Base-by-base conservation (phyloP, 2,113 vertebrate species). In the Heterocephalus glaber region DNA sequence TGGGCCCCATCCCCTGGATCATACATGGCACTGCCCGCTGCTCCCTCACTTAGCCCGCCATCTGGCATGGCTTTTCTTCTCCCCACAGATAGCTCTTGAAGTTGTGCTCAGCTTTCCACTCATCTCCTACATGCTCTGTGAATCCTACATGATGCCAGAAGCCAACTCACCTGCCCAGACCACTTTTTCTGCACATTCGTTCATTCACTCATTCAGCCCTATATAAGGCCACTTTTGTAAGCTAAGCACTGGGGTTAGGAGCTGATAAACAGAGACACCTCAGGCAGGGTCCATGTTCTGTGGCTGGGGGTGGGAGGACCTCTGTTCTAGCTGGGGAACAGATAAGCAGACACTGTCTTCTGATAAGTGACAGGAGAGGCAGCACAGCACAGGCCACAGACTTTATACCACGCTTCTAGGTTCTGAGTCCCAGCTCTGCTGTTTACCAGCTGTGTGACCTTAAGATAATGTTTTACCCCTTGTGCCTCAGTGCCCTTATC, bases 1-100 rank as follows among this genome's bases (percentile, higher is more conserved):
- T 8, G 0, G 1, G 5, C 26, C 85, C 24, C 3, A 0, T 26
- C 7, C 24, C 54, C 12, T 10, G 47, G 61, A 6, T 41, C 41
- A 17, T 4, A 1, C 14, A 5, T 0, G 1, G 72, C 17, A 6
- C 54, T 61, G 89, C n/a, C 44, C 3, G 6, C 76, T 65, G 47
- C 28, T 77, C 56, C 63, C 26, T 33, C 10, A 68, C 38, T 19
- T 6, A 30, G 66, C 14, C 72, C 19, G 35, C 22, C 38, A 9
- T 10, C 77, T 5, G 20, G 30, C 70, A 38, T 85, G 44, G 66
- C 63, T 35, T 76, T 89, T 68, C 68, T 44, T 70, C 24, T 61
- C 41, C 52, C 28, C 17, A 11, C 6, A 10, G 22, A 60, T 13
- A 70, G n/a, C 54, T 77, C 35, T 4, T 84, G 44, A 60, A n/a